Evolutionary conservation across 2,888 invertebrate species (phyloP), one percentile per base, ranked within the genome.

Genomic region (Cremastinae sp.): DNA sequence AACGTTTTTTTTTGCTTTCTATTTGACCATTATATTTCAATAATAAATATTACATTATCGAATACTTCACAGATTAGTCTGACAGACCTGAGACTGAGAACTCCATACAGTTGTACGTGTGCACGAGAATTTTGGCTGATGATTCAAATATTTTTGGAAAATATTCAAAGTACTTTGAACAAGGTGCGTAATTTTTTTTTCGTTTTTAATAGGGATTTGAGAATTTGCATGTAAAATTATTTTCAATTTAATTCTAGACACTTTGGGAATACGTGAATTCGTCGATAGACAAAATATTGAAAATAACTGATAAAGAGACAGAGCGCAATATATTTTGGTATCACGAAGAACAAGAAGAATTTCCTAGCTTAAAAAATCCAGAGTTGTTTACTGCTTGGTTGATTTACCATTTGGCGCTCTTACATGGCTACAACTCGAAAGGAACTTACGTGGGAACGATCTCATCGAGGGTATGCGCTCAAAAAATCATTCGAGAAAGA

Each of bases 71-170:
- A 90, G 88, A 89, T 90, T 47, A 86, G 90, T 34, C 82, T 88
- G 2, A 81, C 83, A 2, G 91, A 92, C 75, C 80, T 92, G n/a
- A 80, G 87, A 14, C 85, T 87, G n/a, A 90, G 85, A 58, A 90
- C 91, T 12, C 91, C 92, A 0, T 93, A 92, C 81, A 90, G 90
- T 69, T 93, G 93, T 73, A 90, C 90, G 10, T 93, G 93, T 79
- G 86, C 91, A 2, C 91, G 92, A 84, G 93, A 93, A 85, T 81
- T 92, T 43, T 93, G 93, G 93, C 83, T 92, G 0, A 87, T 93
- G 81, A 76, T 93, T 9, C 90, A 91, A 79, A 83, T 91, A 22
- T 85, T 91, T 0, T 80, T 90, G 1, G 90, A 91, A 72, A 87
- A 89, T 59, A 83, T 88, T 14, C 80, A 81, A 28, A 81, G 81